Evolutionary conservation across 2,888 invertebrate genomes (phyloP), one percentile per base, ranked within the genome.

Genomic region (Venusia cambrica): DNA sequence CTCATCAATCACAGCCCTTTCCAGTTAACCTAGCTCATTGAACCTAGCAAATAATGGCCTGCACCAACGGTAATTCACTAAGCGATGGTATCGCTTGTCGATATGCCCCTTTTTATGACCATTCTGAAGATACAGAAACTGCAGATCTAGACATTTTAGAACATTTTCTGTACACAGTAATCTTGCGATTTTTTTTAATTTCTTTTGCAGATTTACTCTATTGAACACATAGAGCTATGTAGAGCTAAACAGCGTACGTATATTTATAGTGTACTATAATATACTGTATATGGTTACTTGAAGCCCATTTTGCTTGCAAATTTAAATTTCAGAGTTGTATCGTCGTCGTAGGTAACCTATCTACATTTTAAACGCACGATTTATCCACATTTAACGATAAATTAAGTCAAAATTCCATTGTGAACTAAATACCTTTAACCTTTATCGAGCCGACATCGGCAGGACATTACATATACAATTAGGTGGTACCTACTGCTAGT

Each of bases 31-130:
- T 55, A 65, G 24, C 24, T 70, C 66, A 31, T 22, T 10, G 40
- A 52, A 55, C 54, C 57, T 45, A 50, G 65, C 64, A 71, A 75
- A 75, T 83, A 80, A 78, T 80, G 66, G 68, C 53, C 56, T 54
- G 59, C 51, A 44, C 51, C 56, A 61, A 53, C 73, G 61, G 75
- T 83, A 79, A 77, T 69, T 83, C 77, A 79, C 83, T 71, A 69
- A 72, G 73, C 70, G 80, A 81, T 81, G 69, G 56, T 83, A 83
- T 83, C 78, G 66, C 56, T 68, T 70, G 75, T 72, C 78, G 75
- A 81, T 78, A 75, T 72, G 63, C 67, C 64, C 63, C 62, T 81
- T 80, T 81, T 84, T 84, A 81, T 75, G 76, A 78, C 67, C 73
- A 61, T 57, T 67, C 60, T 51, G 27, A 56, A 67, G 69, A 74